These are phyloP conservation scores for Paraplagusia blochii DNA, from an alignment of 2,113 vertebrate species.

Conservation along the genomic window DNA sequence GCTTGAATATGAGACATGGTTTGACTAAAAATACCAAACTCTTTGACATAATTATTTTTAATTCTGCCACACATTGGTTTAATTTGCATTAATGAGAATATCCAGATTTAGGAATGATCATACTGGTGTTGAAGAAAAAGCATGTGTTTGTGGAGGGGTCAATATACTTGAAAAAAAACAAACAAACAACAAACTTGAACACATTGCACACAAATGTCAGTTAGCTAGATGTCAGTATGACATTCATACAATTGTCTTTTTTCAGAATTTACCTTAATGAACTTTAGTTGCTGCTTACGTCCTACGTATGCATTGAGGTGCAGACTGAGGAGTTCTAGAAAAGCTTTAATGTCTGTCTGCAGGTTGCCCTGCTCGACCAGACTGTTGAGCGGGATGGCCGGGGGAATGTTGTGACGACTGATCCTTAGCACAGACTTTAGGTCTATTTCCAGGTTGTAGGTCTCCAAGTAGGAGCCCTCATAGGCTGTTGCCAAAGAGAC, in stretches of 20 bases:
- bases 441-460: conserved; percentile 73
- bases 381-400: conserved; percentile 67
- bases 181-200: too few relatives aligned
- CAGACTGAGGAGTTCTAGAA: conserved; percentile 62
- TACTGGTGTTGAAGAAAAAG: too few relatives aligned
- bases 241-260: too few relatives aligned
- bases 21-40: too few relatives aligned
- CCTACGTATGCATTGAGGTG: conserved; percentile 71
- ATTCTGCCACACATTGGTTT: too few relatives aligned
- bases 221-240: too few relatives aligned
- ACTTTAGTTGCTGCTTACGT: conserved; percentile 70
- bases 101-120: too few relatives aligned
- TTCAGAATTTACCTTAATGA: conserved; percentile 65
- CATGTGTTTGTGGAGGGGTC: too few relatives aligned
- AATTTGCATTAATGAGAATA: too few relatives aligned
- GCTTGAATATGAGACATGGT: too few relatives aligned
- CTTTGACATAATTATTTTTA: too few relatives aligned
- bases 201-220: too few relatives aligned
- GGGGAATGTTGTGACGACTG: conserved; percentile 73
- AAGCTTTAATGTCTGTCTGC: conserved; percentile 54
- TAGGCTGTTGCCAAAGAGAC: conserved; percentile 68
- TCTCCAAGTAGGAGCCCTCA: conserved; percentile 66
- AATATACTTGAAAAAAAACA: background rate
- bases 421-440: conserved; percentile 58
- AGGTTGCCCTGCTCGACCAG: conserved; percentile 50